Conservation (phyloP, 2,888 invertebrate species). For the Dolichomitus sp. region DNA sequence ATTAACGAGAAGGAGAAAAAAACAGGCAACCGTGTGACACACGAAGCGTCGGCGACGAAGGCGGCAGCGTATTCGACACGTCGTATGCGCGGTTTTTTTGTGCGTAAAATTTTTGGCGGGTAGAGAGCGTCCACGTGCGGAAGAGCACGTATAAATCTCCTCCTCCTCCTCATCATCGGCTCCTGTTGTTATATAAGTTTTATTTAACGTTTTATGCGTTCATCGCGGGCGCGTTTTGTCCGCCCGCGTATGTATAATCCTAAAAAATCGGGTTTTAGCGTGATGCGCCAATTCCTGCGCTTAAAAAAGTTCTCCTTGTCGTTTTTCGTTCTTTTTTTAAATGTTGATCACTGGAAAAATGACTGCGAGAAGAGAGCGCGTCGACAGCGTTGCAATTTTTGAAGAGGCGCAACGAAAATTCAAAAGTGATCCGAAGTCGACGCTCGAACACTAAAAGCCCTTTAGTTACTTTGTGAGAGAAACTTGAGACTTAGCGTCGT, state of each 20-base stretch:
- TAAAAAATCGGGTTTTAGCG: slow-evolving; percentile 46
- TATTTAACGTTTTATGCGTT: slow-evolving; percentile 40
- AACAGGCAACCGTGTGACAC: slow-evolving; percentile 3
- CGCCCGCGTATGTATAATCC: slow-evolving; percentile 52
- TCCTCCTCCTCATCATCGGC: slow-evolving; percentile 17
- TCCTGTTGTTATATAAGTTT: slow-evolving; percentile 35
- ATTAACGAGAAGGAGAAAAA: slow-evolving; percentile 30
- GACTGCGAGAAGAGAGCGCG: background rate
- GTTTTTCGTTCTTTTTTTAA: background rate
- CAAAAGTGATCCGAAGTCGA: slow-evolving; percentile 19
- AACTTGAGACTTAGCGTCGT: slow-evolving; percentile 18
- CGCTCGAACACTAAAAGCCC: slow-evolving; percentile 5
- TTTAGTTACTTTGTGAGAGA: slow-evolving; percentile 18
- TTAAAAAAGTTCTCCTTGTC: slow-evolving; percentile 23
- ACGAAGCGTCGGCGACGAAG: slow-evolving; percentile 9
- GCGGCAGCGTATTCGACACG: slow-evolving; percentile 37
- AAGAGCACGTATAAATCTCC: slow-evolving; percentile 10
- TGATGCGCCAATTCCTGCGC: slow-evolving; percentile 48
- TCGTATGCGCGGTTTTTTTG: slow-evolving; percentile 66
- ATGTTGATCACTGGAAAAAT: slow-evolving; percentile 11
- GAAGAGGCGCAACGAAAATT: slow-evolving; percentile 32
- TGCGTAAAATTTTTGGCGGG: slow-evolving; percentile 64
- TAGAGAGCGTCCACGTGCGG: slow-evolving; percentile 40
- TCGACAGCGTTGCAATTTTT: slow-evolving; percentile 35
- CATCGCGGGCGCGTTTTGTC: slow-evolving; percentile 32